These are phyloP conservation scores for Macrotis lagotis DNA, from an alignment of 2,113 vertebrate genomes.

Conservation along the genomic window DNA sequence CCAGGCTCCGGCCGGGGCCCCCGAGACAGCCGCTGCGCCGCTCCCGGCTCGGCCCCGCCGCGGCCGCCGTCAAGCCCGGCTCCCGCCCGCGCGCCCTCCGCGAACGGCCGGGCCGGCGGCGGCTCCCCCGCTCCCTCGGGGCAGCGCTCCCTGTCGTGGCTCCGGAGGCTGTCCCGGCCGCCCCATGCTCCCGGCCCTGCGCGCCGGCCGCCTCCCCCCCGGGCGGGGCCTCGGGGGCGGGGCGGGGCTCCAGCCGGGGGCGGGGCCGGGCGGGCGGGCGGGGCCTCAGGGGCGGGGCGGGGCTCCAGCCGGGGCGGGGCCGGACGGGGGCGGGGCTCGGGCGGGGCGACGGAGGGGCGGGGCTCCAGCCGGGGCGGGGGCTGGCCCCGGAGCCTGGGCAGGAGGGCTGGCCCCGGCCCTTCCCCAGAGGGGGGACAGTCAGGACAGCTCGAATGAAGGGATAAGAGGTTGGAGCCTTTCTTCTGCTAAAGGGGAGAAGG, in stretches of 20 bases:
- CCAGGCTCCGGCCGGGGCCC: constrained; percentile 3
- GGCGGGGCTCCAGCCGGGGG: not conserved
- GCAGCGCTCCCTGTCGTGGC: not conserved
- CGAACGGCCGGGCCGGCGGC: not conserved
- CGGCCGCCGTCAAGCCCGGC: constrained; percentile 46
- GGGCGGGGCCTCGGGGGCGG: constrained; percentile 55
- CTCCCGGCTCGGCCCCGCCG: constrained; percentile 21
- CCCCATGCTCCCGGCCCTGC: constrained; percentile 62
- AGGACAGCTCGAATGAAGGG: not conserved
- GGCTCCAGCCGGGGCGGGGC: constrained; percentile 69
- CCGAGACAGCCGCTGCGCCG: constrained; percentile 48
- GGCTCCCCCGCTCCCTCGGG: not conserved
- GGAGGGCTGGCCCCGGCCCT: not conserved
- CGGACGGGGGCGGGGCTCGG: constrained; percentile 30
- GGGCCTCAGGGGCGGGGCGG: not conserved
- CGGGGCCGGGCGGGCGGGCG: not conserved
- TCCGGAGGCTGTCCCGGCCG: not conserved
- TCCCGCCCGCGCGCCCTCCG: constrained; percentile 31
- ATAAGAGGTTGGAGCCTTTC: not conserved
- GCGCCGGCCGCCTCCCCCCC: constrained; percentile 61
- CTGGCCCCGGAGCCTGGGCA: too few species aligned
- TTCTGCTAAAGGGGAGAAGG: not conserved
- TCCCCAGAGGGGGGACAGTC: not conserved
- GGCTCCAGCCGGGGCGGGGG: not conserved
- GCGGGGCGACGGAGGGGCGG: too few species aligned